phyloP scores from a whole-genome alignment of 2,113 vertebrate species.

The Chamaea fasciata region DNA sequence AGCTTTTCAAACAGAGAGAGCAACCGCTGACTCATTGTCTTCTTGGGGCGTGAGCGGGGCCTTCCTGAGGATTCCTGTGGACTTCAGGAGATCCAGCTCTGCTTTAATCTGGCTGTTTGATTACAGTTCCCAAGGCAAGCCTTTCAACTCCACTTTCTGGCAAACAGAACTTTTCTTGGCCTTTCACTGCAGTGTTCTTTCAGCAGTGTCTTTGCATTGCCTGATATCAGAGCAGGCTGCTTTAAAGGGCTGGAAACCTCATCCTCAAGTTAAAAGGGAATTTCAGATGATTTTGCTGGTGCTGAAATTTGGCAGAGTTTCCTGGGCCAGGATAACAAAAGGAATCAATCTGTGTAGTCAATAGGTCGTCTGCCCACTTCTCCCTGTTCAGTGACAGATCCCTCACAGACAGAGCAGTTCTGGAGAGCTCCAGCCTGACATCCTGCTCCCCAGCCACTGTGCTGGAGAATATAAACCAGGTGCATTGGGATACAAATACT shows the following conservation, averaged over 20 bases:
- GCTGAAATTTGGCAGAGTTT: slow-evolving; percentile 34
- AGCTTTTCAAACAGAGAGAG: background rate
- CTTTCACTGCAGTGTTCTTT: slow-evolving; percentile 19
- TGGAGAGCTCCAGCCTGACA: background rate
- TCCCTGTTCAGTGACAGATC: background rate
- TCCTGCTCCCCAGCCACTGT: background rate
- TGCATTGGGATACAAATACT: background rate
- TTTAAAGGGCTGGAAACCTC: slow-evolving; percentile 32
- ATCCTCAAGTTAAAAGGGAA: slow-evolving; percentile 23
- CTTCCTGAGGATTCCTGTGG: slow-evolving; percentile 38
- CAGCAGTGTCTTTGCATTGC: slow-evolving; percentile 30
- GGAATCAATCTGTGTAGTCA: slow-evolving; percentile 27
- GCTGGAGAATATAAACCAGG: background rate
- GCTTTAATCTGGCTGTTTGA: slow-evolving; percentile 36
- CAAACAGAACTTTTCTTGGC: slow-evolving; percentile 42
- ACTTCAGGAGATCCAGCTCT: background rate
- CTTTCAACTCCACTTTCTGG: slow-evolving; percentile 45
- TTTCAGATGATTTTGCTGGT: background rate
- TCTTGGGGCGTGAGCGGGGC: background rate
- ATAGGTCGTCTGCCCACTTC: background rate
- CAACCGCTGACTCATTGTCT: slow-evolving; percentile 2
- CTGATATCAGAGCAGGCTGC: background rate
- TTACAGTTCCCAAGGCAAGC: slow-evolving; percentile 6
- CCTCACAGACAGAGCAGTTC: background rate
- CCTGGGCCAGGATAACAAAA: slow-evolving; percentile 18